Base-by-base conservation (phyloP, 2,113 vertebrate species). In the Odocoileus virginianus region DNA sequence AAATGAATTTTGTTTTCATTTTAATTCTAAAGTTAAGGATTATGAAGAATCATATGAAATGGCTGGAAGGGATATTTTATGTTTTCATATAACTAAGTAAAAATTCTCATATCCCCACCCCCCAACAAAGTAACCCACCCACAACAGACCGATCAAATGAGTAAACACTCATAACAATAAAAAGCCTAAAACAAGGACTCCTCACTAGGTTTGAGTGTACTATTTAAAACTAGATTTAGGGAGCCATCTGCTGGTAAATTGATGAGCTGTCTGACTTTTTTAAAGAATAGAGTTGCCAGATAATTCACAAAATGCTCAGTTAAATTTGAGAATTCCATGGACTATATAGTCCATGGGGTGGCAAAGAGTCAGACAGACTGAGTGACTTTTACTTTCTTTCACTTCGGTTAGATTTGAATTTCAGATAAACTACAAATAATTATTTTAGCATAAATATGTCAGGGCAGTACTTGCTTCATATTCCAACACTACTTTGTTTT, bases 171-270 rank as follows among this genome's bases (percentile, higher is more conserved):
- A 55, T 83, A 89, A 67, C 74, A 95, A 60, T 19, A 91, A 90
- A 94, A 97, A 19, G 6, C 16, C 2, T 81, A 33, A 91, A 58
- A 92, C 7, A 93, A 43, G 23, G 43, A 87, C 28, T 96, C 43
- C 28, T 89, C 36, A 57, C 67, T 74, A 60, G 40, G 16, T 23
- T 30, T 78, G 19, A 60, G 19, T 45, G 7, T 55, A 25, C 50
- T 90, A 61, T 81, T 96, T 60, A 96, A 95, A 97, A 93, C 64
- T 93, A 67, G 95, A 92, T 98, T 95, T 94, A 71, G 97, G 92
- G 97, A 98, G 98, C 98, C 98, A 96, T 90, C 98, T 99, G 97
- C 98, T 93, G 98, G 98, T 76, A 50, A 74, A 40, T 40, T 86
- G 89, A 13, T 40, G 28, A 88, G 33, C 47, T 81, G 47, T 86